Base-by-base conservation (phyloP, 2,797 vertebrate species). In the Taeniopygia guttata region DNA sequence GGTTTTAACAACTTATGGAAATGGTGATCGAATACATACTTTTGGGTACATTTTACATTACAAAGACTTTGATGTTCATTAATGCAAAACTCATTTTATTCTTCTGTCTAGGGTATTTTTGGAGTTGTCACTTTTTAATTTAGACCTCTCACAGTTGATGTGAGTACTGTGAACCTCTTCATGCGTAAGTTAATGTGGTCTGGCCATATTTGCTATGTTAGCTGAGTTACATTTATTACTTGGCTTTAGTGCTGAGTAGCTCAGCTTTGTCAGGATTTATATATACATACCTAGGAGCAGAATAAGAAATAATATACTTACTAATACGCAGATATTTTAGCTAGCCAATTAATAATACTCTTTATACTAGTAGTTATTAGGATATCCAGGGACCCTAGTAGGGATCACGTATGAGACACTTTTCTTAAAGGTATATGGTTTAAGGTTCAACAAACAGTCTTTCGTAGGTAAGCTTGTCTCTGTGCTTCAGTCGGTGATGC, bases 381-480 rank as follows among this genome's bases (percentile, higher is more conserved):
- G 2, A 59, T 43, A 29, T 4, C 2, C 18, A 46, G 9, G 3
- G n/a, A n/a, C n/a, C n/a, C n/a, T n/a, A n/a, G n/a, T n/a, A n/a
- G n/a, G n/a, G 16, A 72, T 29, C 18, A 46, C 21, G 4, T 22
- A 16, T 26, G 5, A 60, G 14, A 75, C 12, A n/a, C 0, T 7
- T 45, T 80, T 59, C 38, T 77, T 59, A 23, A 55, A 78, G 13
- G 3, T 43, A 0, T 10, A 11, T 19, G 4, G 13, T 46, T 76
- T 74, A 55, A 27, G 5, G 7, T 49, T 59, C 9, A 25, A 32
- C 27, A 36, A 32, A n/a, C 8, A 51, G 8, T 40, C 11, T 89
- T 74, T n/a, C 1, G 0, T 16, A 27, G 8, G 20, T 67, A 60
- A 75, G 2, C 15, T 68, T 42, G 26, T 43, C 32, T 45, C 11